Base-by-base conservation (phyloP, 2,113 vertebrate genomes). In the Podiceps cristatus region DNA sequence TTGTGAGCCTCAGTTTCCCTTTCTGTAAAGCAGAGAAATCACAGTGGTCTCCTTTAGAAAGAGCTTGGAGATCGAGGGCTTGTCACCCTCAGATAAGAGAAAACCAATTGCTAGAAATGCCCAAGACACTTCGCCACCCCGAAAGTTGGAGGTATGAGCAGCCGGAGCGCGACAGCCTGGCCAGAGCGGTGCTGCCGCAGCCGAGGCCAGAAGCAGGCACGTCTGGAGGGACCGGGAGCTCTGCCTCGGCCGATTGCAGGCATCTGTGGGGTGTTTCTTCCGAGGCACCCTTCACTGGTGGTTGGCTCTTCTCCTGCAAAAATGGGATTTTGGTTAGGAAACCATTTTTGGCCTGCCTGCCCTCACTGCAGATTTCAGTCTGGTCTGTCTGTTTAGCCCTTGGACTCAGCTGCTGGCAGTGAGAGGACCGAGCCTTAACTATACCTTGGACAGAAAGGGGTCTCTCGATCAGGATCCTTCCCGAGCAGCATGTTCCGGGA, bases 261-360 rank as follows among this genome's bases (percentile, higher is more conserved):
- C 3, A 14, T 14, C 64, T 42, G 47, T 0, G 0, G 67, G 23
- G 25, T 44, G 56, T 37, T 62, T 55, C 63, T 72, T 20, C 28
- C 3, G 0, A 35, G 27, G 16, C 1, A 0, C 35, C 23, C 31
- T 67, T 53, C 0, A 3, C 53, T 35, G 60, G 11, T 42, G 18
- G 18, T 29, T 56, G 72, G 29, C 76, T 78, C 37, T 33, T 24
- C 11, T 55, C 76, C 50, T 74, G 72, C 52, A 60, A 7, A 66
- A 64, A 42, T 33, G 9, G 22, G 50, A 6, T 22, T 72, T 72
- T 18, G 33, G 6, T 22, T 50, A 37, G 23, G 60, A 50, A 92
- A 52, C 33, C 23, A 5, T 23, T 62, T 83, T 64, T 62, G 56
- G 56, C 60, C 59, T 49, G 27, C 73, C 25, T 63, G 25, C 47